phyloP scores from a whole-genome alignment of 2,888 invertebrate genomes.

The Standfussiana lucernea region DNA sequence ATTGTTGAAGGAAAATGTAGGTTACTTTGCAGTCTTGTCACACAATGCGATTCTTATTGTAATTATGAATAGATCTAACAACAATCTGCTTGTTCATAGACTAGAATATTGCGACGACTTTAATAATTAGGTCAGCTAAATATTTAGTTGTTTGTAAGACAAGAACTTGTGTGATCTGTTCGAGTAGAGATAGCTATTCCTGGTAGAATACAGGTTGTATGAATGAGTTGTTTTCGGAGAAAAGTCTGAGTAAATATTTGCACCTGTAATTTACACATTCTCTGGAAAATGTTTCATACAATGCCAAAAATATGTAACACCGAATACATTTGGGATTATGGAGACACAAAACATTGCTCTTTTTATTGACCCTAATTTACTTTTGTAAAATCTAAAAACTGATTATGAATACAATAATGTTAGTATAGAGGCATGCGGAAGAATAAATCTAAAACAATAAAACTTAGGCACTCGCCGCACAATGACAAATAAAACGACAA shows the following conservation, averaged over 20 bases:
- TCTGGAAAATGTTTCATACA: background rate
- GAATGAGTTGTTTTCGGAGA: conserved; percentile 19
- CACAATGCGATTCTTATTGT: conserved; percentile 37
- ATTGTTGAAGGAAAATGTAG: conserved; percentile 46
- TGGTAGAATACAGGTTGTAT: conserved; percentile 10
- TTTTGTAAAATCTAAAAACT: background rate
- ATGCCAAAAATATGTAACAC: background rate
- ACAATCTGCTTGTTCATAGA: conserved; percentile 35
- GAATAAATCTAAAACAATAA: background rate
- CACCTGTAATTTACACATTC: background rate
- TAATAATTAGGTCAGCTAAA: conserved; percentile 58
- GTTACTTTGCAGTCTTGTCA: conserved; percentile 30
- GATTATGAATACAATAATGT: background rate
- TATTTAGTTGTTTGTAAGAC: conserved; percentile 39
- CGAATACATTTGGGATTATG: background rate
- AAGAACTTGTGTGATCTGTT: conserved; percentile 36
- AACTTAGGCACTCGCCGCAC: background rate
- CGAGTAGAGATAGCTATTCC: conserved; percentile 18
- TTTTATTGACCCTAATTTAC: background rate
- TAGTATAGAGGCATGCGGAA: background rate
- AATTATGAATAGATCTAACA: conserved; percentile 55
- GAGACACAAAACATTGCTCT: background rate
- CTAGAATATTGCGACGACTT: conserved; percentile 35
- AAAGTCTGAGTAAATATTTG: conserved; percentile 19
- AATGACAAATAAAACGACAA: background rate